Conservation (phyloP, 2,113 vertebrate genomes). For the Mobula hypostoma region DNA sequence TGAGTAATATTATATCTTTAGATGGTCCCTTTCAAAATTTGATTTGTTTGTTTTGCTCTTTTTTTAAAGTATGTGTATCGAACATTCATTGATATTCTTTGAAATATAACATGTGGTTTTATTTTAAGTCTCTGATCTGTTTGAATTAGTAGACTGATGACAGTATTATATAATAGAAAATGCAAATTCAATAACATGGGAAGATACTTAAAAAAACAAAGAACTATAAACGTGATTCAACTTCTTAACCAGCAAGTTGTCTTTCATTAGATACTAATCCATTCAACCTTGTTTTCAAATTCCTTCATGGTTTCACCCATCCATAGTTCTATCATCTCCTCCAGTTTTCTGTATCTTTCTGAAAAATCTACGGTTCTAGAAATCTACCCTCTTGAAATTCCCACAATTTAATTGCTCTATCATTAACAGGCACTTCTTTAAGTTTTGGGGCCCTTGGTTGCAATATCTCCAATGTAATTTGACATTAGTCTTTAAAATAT, state of each 20-base stretch:
- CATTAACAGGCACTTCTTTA: too few relatives aligned
- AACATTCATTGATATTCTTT: conserved; percentile 6
- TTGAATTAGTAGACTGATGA: background rate
- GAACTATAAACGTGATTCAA: background rate
- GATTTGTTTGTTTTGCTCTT: conserved; percentile 23
- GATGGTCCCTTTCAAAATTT: background rate
- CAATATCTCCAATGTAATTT: too few relatives aligned
- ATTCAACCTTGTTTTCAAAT: too few relatives aligned
- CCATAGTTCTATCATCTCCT: too few relatives aligned
- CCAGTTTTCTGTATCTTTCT: too few relatives aligned
- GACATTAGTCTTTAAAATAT: too few relatives aligned
- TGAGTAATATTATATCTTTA: conserved; percentile 9
- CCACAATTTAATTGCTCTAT: too few relatives aligned
- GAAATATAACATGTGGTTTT: conserved; percentile 11
- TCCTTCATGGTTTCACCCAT: too few relatives aligned
- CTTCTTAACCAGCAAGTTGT: background rate
- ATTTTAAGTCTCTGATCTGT: background rate
- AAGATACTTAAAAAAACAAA: background rate
- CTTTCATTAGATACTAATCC: background rate
- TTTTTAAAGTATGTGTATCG: background rate
- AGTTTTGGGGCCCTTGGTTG: too few relatives aligned
- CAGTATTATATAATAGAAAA: background rate
- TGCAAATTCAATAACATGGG: background rate
- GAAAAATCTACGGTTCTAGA: too few relatives aligned
- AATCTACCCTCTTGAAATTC: too few relatives aligned